Evolutionary conservation across 2,888 invertebrate genomes (phyloP), one percentile per base, ranked within the genome.

Genomic region (Ellobium chinense): DNA sequence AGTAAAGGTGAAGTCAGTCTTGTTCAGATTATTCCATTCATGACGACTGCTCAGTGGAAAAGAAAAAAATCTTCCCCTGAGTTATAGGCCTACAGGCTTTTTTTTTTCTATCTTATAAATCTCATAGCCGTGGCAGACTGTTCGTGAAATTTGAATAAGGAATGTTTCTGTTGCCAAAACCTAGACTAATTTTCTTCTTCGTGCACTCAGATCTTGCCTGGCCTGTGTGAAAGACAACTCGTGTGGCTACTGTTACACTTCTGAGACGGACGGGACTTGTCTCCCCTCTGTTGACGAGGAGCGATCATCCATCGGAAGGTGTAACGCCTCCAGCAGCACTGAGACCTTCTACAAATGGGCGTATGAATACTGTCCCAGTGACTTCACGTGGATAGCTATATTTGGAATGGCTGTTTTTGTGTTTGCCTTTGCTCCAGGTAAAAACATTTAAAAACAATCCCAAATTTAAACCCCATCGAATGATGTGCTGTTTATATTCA

Each of bases 181-280:
- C 46, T 46, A 12, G 46, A 12, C 46, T 18, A 18, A 46, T 46
- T 12, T 46, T 46, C 46, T 46, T 46, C 18, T 46, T 58, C 58
- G 4, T n/a, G 5, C 60, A 29, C 31, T 37, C 69, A 83, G 83
- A n/a, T 56, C 80, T 12, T 94, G 94, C 84, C 88, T 91, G 37
- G 82, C 84, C 7, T 94, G 94, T 84, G 91, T 92, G 7, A 88
- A 88, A 18, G 88, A 90, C 73, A 85, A 84, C 7, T 82, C 87
- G n/a, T 94, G 94, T 87, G 94, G 94, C 0, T 94, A 91, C 85
- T 94, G 93, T 83, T 82, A 46, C 63, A 27, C 62, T 9, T 80
- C 36, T 27, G 76, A 83, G 5, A 66, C 65, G 2, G 89, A 90
- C 79, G 90, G 91, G 0, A 89, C 91, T 7, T 93, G 93, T 83